Evolutionary conservation across 2,113 vertebrate species (phyloP).

Genomic region (Theristicus caerulescens): DNA sequence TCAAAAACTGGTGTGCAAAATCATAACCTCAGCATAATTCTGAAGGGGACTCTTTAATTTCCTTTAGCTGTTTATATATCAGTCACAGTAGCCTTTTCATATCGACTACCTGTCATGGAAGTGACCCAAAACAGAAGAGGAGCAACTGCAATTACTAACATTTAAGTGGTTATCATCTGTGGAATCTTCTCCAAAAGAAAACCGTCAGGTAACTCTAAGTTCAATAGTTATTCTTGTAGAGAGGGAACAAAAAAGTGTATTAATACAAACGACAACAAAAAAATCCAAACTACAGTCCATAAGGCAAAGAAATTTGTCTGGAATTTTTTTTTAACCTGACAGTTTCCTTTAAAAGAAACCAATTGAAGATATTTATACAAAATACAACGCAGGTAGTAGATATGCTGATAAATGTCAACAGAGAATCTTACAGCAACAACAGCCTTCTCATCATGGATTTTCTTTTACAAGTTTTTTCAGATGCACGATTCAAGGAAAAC

Average conservation of each 20-base stretch:
- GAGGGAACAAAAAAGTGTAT: neutral
- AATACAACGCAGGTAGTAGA: neutral
- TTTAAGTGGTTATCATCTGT: slow-evolving; percentile 6
- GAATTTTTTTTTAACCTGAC: neutral
- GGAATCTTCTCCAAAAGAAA: neutral
- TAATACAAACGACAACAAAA: neutral
- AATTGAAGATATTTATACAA: neutral
- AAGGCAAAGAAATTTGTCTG: neutral
- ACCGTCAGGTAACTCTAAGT: neutral
- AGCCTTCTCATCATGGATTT: neutral
- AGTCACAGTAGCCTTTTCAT: neutral
- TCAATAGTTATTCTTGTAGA: neutral
- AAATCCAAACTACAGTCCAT: neutral
- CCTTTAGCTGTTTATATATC: neutral
- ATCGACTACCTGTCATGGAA: neutral
- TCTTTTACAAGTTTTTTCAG: neutral
- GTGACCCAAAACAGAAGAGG: neutral
- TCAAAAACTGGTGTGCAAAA: neutral
- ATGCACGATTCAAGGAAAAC: neutral
- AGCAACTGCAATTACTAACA: neutral
- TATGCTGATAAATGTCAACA: neutral
- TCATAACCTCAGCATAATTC: neutral
- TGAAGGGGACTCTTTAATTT: neutral
- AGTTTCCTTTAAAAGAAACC: neutral
- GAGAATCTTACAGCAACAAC: neutral